Percentiles rank a stretch among this genome's conserved stretches.
Conservation (phyloP, 2,113 vertebrate species). For the Leiothrix lutea region DNA sequence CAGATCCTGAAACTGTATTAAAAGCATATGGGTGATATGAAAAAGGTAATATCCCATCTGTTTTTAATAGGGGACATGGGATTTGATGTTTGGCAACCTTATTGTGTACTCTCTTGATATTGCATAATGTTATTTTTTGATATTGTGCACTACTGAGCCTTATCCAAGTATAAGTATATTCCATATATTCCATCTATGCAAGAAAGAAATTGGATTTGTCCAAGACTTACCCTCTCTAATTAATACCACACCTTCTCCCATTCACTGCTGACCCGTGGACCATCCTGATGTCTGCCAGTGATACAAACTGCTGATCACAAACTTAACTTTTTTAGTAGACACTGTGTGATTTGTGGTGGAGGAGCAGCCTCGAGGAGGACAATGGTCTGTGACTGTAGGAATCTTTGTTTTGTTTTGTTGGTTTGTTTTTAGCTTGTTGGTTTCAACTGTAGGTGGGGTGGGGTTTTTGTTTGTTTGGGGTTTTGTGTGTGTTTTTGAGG, state of each 20-base stretch:
- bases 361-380: background rate
- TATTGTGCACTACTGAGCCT: constrained; percentile 17
- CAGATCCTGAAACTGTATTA: constrained; percentile 19
- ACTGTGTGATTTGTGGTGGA: background rate
- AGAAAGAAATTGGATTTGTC: constrained; percentile 38
- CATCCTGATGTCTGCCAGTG: background rate
- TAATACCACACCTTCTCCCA: background rate
- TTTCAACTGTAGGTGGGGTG: background rate
- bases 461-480: accelerated
- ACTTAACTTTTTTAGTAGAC: background rate
- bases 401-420: background rate
- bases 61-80: constrained; percentile 30
- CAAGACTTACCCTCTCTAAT: constrained; percentile 11
- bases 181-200: constrained; percentile 1
- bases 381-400: background rate
- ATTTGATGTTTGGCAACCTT: constrained; percentile 34
- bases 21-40: constrained; percentile 51
- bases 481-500: accelerated
- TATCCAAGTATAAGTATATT: background rate
- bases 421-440: background rate
- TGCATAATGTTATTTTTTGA: constrained; percentile 51
- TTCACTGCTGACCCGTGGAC: background rate
- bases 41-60: constrained; percentile 57
- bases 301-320: background rate
- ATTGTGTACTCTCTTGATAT: constrained; percentile 10